Evolutionary conservation across 2,888 invertebrate species (phyloP).

Genomic region (Drosophila nr. perissopoda): DNA sequence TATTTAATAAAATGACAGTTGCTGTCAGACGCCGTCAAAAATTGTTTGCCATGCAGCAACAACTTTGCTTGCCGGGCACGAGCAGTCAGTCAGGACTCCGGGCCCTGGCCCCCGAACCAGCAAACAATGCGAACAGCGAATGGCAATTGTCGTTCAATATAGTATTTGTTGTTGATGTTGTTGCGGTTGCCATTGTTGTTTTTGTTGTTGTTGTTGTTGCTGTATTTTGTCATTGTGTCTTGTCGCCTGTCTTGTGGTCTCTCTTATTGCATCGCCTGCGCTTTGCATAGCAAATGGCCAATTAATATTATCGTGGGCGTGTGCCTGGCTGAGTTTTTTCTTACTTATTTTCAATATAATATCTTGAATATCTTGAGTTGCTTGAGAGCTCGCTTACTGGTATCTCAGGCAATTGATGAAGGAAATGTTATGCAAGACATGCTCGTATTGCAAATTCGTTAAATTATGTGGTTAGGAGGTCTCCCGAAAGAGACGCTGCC

Average conservation of each 20-base stretch:
- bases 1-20: conserved; percentile 81
- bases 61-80: conserved; percentile 76
- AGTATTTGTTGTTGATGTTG: conserved; percentile 37
- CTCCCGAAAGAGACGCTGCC: conserved; percentile 32
- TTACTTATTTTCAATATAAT: conserved; percentile 16
- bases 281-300: conserved; percentile 72
- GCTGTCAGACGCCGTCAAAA: conserved; percentile 80
- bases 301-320: conserved; percentile 80
- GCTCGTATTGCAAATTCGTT: conserved; percentile 65
- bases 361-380: conserved; percentile 45
- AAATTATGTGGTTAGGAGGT: conserved; percentile 61
- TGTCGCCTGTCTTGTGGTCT: conserved; percentile 66
- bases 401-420: conserved; percentile 51
- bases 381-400: conserved; percentile 35
- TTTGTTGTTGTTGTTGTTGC: conserved; percentile 43
- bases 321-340: conserved; percentile 39
- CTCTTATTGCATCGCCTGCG: conserved; percentile 61
- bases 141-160: conserved; percentile 76
- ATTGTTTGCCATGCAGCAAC: conserved; percentile 60
- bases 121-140: conserved; percentile 59
- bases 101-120: conserved; percentile 18
- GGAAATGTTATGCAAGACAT: conserved; percentile 79
- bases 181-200: conserved; percentile 40
- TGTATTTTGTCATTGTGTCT: conserved; percentile 80
- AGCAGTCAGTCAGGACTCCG: conserved; percentile 30